Conservation (phyloP, 2,797 vertebrate genomes). For the Phataginus tetradactyla region DNA sequence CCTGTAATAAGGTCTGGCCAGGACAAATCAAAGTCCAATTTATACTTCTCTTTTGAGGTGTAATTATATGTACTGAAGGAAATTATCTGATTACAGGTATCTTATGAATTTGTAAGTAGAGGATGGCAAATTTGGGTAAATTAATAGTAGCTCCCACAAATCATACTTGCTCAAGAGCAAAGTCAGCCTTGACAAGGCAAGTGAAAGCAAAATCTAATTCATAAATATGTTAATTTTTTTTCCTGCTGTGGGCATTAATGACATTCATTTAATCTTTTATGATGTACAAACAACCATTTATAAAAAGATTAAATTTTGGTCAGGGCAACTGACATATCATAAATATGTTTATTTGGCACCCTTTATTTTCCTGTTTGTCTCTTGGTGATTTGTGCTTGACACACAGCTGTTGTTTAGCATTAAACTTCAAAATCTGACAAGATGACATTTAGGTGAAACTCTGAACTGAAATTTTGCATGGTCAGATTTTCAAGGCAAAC, state of each 20-base stretch:
- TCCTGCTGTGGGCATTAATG: slow-evolving; percentile 28
- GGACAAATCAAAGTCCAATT: background rate
- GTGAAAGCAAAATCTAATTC: slow-evolving; percentile 49
- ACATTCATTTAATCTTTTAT: slow-evolving; percentile 53
- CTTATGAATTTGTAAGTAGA: slow-evolving; percentile 6
- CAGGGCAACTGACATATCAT: background rate
- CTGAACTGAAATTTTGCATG: background rate
- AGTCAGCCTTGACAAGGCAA: slow-evolving; percentile 25
- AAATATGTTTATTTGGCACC: slow-evolving; percentile 35
- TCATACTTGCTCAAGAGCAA: slow-evolving; percentile 39
- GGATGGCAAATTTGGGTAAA: background rate
- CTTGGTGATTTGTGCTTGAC: slow-evolving; percentile 26
- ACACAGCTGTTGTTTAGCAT: slow-evolving; percentile 59
- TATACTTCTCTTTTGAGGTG: slow-evolving; percentile 16
- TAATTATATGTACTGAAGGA: slow-evolving; percentile 40
- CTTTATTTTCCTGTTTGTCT: slow-evolving; percentile 51
- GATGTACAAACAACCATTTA: background rate
- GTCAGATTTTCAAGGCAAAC: background rate
- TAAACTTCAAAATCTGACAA: slow-evolving; percentile 61
- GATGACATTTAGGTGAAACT: slow-evolving; percentile 47
- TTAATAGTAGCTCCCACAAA: slow-evolving; percentile 31
- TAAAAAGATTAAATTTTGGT: slow-evolving; percentile 40
- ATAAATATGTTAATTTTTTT: slow-evolving; percentile 57
- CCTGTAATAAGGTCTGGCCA: background rate
- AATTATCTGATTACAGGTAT: slow-evolving; percentile 34